phyloP scores from a whole-genome alignment of 2,113 vertebrate genomes.

The Hippoglossus stenolepis region DNA sequence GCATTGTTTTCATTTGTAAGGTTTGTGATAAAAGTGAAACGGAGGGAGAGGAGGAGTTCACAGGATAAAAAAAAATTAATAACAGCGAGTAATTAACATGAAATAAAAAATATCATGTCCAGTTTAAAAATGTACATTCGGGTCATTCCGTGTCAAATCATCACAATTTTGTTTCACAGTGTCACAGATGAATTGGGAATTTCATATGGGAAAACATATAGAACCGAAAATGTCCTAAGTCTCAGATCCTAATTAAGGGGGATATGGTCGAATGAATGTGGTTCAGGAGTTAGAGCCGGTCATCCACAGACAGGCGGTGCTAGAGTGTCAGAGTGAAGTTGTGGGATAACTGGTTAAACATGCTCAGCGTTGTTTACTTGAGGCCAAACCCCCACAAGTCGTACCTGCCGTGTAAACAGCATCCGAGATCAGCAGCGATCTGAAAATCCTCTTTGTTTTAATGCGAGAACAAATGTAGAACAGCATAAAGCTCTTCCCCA shows the following conservation, averaged over 20 bases:
- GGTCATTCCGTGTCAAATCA: too few species aligned
- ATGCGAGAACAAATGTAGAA: neutral
- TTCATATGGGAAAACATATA: too few species aligned
- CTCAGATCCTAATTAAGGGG: too few species aligned
- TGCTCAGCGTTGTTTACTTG: neutral
- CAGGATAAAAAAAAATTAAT: too few species aligned
- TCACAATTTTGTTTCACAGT: too few species aligned
- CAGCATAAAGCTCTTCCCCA: slow-evolving; percentile 27
- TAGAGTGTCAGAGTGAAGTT: neutral
- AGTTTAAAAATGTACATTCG: too few species aligned
- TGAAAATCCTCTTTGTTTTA: slow-evolving; percentile 13
- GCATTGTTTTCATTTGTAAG: neutral
- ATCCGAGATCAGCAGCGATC: neutral
- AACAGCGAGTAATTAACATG: too few species aligned
- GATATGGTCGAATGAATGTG: too few species aligned
- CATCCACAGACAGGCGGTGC: slow-evolving; percentile 20
- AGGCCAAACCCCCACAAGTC: neutral
- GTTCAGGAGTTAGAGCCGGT: too few species aligned
- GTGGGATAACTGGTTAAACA: slow-evolving; percentile 13
- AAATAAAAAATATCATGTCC: too few species aligned
- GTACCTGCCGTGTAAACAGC: neutral
- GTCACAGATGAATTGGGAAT: too few species aligned
- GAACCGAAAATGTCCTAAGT: too few species aligned
- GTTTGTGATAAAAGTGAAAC: neutral
- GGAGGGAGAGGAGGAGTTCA: neutral